Conservation (phyloP, 2,888 invertebrate species). For the Halictus ligatus region DNA sequence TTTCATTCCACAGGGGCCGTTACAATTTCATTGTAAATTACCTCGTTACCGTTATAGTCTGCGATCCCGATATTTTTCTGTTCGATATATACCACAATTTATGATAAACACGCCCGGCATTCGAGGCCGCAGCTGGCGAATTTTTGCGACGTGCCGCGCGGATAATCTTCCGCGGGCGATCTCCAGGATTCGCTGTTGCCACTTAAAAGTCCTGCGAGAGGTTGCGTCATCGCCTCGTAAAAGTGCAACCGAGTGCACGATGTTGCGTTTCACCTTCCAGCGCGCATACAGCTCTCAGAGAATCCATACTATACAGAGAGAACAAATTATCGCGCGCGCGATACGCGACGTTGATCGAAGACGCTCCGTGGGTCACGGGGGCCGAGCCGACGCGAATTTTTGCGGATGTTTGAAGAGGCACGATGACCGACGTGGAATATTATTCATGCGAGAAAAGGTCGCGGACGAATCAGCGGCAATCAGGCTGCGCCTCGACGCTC, state of each 20-base stretch:
- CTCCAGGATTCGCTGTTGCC: constrained; percentile 49
- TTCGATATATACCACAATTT: constrained; percentile 28
- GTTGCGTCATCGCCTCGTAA: constrained; percentile 51
- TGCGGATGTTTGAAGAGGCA: constrained; percentile 72
- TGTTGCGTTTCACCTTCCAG: neutral
- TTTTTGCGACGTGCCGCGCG: constrained; percentile 42
- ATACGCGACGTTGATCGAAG: neutral
- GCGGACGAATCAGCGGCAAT: constrained; percentile 77
- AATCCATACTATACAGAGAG: constrained; percentile 3
- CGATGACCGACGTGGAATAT: constrained; percentile 68
- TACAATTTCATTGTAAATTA: constrained; percentile 30
- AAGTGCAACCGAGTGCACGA: constrained; percentile 41
- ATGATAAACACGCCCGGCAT: constrained; percentile 44
- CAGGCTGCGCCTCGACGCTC: constrained; percentile 69
- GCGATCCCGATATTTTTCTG: neutral
- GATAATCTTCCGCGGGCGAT: constrained; percentile 35
- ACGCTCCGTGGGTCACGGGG: neutral
- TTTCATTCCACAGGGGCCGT: neutral
- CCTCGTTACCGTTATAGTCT: constrained; percentile 18
- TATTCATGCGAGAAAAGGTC: constrained; percentile 76
- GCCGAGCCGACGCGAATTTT: neutral
- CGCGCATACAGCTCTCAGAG: neutral
- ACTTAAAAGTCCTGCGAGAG: constrained; percentile 52
- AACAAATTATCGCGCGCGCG: neutral
- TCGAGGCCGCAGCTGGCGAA: constrained; percentile 44